Evolutionary conservation across 2,113 vertebrate species (phyloP).

Genomic region (Sander vitreus): DNA sequence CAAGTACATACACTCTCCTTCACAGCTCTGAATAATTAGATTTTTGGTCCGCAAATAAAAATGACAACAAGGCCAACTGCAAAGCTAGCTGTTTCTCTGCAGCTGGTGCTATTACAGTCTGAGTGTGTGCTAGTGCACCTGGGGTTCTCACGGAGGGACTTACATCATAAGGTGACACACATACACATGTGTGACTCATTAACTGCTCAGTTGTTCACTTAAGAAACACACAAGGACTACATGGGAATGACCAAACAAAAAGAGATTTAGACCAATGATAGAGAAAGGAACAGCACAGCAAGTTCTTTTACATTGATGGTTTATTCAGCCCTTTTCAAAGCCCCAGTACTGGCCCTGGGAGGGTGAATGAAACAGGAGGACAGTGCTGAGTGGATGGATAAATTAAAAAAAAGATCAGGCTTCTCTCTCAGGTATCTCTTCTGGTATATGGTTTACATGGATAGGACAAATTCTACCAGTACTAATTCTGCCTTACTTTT

Average conservation of each 20-base stretch:
- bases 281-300: background rate
- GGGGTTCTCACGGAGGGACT: constrained; percentile 22
- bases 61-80: background rate
- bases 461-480: background rate
- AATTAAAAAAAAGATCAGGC: no score
- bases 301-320: background rate
- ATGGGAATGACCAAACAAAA: background rate
- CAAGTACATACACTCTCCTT: background rate
- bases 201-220: background rate
- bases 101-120: background rate
- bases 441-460: background rate
- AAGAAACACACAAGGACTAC: constrained; percentile 1
- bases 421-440: background rate
- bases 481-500: no score
- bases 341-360: background rate
- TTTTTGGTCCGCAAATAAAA: background rate
- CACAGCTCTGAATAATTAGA: background rate
- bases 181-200: constrained; percentile 35
- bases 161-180: constrained; percentile 28
- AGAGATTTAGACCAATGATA: background rate
- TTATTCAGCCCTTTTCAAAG: background rate
- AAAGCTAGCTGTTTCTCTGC: background rate
- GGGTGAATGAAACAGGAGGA: background rate
- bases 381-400: background rate
- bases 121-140: constrained; percentile 4